phyloP scores from a whole-genome alignment of 2,888 invertebrate genomes.

The Crepidodera aurea region DNA sequence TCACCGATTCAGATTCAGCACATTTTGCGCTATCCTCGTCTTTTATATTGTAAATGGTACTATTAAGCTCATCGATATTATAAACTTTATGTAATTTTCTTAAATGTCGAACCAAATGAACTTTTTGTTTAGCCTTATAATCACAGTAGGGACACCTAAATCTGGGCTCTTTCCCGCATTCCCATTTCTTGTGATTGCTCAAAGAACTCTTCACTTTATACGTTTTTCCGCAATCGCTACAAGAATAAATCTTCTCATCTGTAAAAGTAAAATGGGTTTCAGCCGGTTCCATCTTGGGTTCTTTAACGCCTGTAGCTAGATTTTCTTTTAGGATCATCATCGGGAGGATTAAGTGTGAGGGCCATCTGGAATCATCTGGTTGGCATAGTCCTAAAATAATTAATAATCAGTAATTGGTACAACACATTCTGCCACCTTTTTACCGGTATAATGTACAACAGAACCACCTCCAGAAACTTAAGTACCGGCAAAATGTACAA shows the following conservation, averaged over 20 bases:
- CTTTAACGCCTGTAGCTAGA: slow-evolving; percentile 60
- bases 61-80: slow-evolving; percentile 12
- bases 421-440: not conserved
- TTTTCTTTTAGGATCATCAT: slow-evolving; percentile 69
- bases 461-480: too few relatives aligned
- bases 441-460: not conserved
- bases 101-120: slow-evolving; percentile 79
- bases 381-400: not conserved
- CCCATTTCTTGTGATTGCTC: slow-evolving; percentile 36
- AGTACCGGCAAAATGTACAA: too few relatives aligned
- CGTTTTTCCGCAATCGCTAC: slow-evolving; percentile 32
- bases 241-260: slow-evolving; percentile 23
- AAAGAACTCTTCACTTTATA: slow-evolving; percentile 38
- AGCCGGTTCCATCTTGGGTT: slow-evolving; percentile 6
- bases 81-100: slow-evolving; percentile 54
- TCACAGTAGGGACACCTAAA: slow-evolving; percentile 62
- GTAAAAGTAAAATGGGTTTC: not conserved
- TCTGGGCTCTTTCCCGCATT: slow-evolving; percentile 39
- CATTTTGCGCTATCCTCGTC: not conserved
- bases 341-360: slow-evolving; percentile 76
- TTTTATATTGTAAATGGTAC: slow-evolving; percentile 5
- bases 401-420: not conserved
- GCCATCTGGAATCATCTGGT: slow-evolving; percentile 64
- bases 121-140: slow-evolving; percentile 78
- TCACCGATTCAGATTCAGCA: not conserved